Percentiles rank a stretch among this genome's conserved stretches.
Conservation (phyloP, 2,888 invertebrate species). For the Drosophila demipolita region DNA sequence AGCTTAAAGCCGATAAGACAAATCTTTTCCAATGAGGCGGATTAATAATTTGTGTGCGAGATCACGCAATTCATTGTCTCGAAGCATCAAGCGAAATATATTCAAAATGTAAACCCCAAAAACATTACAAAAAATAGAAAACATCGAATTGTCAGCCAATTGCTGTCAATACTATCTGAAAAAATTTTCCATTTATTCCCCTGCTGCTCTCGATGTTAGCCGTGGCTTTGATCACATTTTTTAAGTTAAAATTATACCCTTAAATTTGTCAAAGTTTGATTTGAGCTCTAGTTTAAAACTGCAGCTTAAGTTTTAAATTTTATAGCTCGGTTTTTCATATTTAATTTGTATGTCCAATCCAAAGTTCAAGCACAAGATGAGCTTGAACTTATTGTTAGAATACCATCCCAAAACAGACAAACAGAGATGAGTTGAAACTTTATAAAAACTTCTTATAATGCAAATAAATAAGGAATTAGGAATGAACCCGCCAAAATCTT, state of each 20-base stretch:
- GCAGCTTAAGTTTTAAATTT: background rate
- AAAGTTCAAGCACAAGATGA: background rate
- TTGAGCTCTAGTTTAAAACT: background rate
- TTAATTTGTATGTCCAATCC: too few relatives aligned
- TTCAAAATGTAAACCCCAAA: constrained; percentile 9
- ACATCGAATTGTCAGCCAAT: background rate
- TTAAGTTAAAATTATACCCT: fast-evolving
- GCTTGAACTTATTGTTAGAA: background rate
- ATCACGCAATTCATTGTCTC: constrained; percentile 15
- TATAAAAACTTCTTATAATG: background rate
- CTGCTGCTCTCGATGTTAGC: constrained; percentile 17
- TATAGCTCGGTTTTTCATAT: too few relatives aligned
- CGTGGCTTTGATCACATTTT: constrained; percentile 10
- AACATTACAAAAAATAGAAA: constrained; percentile 6
- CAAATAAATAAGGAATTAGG: background rate
- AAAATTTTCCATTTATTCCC: background rate
- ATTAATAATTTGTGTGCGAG: background rate
- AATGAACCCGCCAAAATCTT: background rate
- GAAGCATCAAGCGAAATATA: background rate
- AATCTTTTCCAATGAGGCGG: background rate
- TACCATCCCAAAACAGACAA: background rate
- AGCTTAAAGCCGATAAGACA: constrained; percentile 7
- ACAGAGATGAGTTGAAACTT: background rate
- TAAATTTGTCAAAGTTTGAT: too few relatives aligned
- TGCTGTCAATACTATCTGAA: background rate